phyloP scores from a whole-genome alignment of 2,113 vertebrate species.

The Anhinga anhinga region DNA sequence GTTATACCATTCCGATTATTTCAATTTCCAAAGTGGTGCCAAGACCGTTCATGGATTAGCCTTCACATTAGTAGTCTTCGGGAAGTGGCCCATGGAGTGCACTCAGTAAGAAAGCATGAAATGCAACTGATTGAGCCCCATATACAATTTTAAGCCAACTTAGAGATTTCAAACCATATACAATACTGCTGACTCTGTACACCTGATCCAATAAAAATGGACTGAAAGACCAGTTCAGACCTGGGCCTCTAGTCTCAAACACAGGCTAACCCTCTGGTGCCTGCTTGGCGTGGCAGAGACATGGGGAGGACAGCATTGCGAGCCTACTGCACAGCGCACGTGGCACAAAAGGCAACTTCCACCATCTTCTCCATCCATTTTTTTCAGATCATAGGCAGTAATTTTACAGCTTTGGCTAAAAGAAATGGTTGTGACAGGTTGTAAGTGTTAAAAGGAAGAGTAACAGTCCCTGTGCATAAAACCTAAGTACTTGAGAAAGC shows the following conservation, averaged over 20 bases:
- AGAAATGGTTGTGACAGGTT: background rate
- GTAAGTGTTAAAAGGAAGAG: background rate
- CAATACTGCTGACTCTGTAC: background rate
- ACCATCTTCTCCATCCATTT: background rate
- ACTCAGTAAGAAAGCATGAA: background rate
- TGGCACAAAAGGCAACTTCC: background rate
- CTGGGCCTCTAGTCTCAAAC: background rate
- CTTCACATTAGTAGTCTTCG: background rate
- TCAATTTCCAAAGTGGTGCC: background rate
- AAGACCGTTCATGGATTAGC: background rate
- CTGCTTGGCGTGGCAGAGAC: background rate
- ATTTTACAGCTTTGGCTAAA: background rate
- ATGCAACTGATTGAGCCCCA: background rate
- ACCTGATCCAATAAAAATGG: accelerated
- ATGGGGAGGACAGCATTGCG: background rate
- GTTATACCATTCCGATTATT: background rate
- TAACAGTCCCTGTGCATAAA: background rate
- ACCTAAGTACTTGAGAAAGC: background rate
- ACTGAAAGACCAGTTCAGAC: background rate
- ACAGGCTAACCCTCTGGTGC: background rate
- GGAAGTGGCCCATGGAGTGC: background rate
- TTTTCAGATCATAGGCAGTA: background rate
- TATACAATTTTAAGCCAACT: background rate
- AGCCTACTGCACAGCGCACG: background rate
- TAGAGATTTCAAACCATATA: background rate